A percentile compares a stretch with the other conserved stretches of the same genome.
These are phyloP conservation scores for Papilio glaucus DNA, from an alignment of 1,140 invertebrate species.

Conservation along the genomic window DNA sequence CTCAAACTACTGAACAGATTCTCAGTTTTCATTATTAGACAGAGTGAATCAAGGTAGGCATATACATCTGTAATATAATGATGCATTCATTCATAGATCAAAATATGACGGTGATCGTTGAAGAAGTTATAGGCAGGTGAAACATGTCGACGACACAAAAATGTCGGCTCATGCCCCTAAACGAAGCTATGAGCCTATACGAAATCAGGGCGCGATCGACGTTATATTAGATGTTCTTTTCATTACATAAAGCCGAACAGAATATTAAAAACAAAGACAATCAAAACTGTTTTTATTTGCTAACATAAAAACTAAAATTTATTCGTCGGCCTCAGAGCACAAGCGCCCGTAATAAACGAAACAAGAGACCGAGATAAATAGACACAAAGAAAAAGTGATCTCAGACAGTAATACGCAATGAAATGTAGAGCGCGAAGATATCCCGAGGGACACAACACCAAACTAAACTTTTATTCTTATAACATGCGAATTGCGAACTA, in stretches of 20 bases:
- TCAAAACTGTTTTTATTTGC: constrained; percentile 4
- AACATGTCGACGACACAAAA: too few species aligned
- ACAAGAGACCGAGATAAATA: constrained; percentile 9
- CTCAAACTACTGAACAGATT: too few species aligned
- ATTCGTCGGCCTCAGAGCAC: background rate
- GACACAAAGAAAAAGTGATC: constrained; percentile 14
- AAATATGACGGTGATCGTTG: too few species aligned
- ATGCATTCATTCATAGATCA: too few species aligned
- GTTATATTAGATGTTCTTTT: background rate
- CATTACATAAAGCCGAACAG: background rate
- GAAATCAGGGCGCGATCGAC: too few species aligned
- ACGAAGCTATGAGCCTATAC: too few species aligned
- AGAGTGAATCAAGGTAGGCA: too few species aligned
- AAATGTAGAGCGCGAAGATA: constrained; percentile 13
- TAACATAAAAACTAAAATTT: constrained; percentile 13
- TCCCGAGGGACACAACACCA: background rate
- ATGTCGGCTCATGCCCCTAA: too few species aligned
- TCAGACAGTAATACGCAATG: constrained; percentile 15
- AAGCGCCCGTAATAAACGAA: constrained; percentile 7
- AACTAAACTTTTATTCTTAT: constrained; percentile 4
- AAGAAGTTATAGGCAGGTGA: too few species aligned
- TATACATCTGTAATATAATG: too few species aligned
- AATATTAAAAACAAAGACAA: background rate
- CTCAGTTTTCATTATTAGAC: too few species aligned
- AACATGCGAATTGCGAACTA: background rate